Conservation (phyloP, 2,113 vertebrate genomes). For the Cranoglanis bouderius region DNA sequence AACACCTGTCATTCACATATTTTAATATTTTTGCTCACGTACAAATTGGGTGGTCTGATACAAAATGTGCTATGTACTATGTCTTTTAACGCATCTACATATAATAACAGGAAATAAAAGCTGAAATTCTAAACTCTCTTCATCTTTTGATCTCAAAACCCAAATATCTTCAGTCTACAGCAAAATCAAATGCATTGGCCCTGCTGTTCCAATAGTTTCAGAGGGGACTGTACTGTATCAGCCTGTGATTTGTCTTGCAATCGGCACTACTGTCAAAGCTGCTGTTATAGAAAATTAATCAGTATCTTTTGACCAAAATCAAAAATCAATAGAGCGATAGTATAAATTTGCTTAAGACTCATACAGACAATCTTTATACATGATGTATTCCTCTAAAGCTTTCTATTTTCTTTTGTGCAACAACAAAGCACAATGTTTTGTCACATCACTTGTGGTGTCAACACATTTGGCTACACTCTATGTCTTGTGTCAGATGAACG, state of each 20-base stretch:
- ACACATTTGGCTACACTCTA: constrained; percentile 35
- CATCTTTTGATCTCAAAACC: no score
- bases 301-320: not conserved
- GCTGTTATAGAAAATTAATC: not conserved
- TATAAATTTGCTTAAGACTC: not conserved
- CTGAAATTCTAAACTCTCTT: no score
- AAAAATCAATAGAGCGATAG: not conserved
- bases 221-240: not conserved
- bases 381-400: not conserved
- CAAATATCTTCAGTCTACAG: no score
- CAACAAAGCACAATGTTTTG: constrained; percentile 16
- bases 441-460: constrained; percentile 36
- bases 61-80: no score
- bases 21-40: no score
- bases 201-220: no score
- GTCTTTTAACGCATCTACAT: no score
- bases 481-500: constrained; percentile 37
- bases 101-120: no score
- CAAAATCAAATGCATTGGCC: no score
- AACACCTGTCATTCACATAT: no score
- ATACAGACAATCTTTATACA: not conserved
- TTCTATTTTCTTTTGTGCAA: not conserved
- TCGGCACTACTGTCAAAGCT: not conserved
- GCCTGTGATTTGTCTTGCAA: not conserved
- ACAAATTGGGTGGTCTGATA: no score